Evolutionary conservation across 37 sponge, comb jelly and placozoan species (phyloP).

Genomic region (Aplysina aerophoba): DNA sequence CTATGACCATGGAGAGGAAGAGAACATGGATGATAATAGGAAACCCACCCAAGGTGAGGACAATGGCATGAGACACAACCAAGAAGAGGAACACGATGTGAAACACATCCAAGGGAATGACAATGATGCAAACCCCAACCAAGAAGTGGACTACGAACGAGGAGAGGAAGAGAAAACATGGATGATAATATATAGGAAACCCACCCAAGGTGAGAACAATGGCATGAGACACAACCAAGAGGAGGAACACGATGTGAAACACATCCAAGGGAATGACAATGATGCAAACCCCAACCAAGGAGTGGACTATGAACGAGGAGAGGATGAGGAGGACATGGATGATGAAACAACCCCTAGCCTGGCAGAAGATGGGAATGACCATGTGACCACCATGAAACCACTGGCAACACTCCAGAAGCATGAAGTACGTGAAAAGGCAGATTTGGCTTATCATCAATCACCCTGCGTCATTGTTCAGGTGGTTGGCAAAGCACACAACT

Average conservation of each 20-base stretch:
- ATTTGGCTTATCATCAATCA: not conserved
- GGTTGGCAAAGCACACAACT: conserved; percentile 3
- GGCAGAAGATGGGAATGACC: not conserved
- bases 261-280: not conserved
- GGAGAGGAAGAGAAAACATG: too few species aligned
- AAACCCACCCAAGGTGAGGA: conserved; percentile 10
- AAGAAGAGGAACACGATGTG: not conserved
- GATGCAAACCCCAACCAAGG: conserved; percentile 1
- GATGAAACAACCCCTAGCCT: too few species aligned
- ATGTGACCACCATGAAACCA: not conserved
- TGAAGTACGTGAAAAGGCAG: not conserved
- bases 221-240: not conserved
- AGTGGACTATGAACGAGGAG: too few species aligned
- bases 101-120: conserved; percentile 4
- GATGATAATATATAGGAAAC: not conserved
- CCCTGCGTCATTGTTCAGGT: conserved; percentile 30
- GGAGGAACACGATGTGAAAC: not conserved
- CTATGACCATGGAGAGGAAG: too few species aligned
- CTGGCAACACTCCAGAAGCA: not conserved
- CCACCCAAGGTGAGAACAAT: conserved; percentile 1
- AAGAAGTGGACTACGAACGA: too few species aligned
- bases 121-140: not conserved
- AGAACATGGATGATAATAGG: not conserved
- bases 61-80: not conserved
- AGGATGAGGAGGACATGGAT: conserved; percentile 10